Evolutionary conservation across 2,888 invertebrate species (phyloP).

Genomic region (Helleia helle): DNA sequence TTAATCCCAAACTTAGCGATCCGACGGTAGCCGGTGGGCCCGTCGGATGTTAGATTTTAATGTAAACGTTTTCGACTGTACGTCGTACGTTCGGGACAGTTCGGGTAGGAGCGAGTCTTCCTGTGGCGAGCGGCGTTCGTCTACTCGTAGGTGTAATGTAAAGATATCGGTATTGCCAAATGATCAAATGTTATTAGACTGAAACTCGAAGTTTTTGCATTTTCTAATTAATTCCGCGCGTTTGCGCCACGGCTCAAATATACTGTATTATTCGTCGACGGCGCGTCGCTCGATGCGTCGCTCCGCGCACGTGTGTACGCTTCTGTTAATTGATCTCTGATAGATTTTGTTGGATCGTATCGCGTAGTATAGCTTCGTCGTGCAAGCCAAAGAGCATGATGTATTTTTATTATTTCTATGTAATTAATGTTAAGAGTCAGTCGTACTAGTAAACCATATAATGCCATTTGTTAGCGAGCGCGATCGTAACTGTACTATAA

Average conservation of each 20-base stretch:
- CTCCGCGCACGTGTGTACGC: slow-evolving; percentile 32
- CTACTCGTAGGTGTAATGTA: slow-evolving; percentile 43
- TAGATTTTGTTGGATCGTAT: slow-evolving; percentile 49
- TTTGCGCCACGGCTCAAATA: slow-evolving; percentile 40
- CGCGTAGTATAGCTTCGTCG: slow-evolving; percentile 58
- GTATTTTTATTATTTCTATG: slow-evolving; percentile 69
- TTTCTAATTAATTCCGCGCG: slow-evolving; percentile 24
- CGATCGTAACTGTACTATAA: slow-evolving; percentile 64
- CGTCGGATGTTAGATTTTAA: slow-evolving; percentile 2
- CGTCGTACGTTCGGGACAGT: not conserved
- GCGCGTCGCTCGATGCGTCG: slow-evolving; percentile 30
- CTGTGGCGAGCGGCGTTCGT: slow-evolving; percentile 56
- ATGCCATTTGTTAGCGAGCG: slow-evolving; percentile 67
- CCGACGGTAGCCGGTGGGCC: not conserved
- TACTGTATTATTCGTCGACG: slow-evolving; percentile 24
- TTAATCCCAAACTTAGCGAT: slow-evolving; percentile 6
- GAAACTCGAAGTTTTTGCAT: slow-evolving; percentile 33
- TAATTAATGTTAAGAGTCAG: slow-evolving; percentile 58
- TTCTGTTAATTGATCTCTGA: slow-evolving; percentile 63
- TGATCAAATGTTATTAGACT: slow-evolving; percentile 71
- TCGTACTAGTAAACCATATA: slow-evolving; percentile 61
- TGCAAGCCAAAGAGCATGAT: slow-evolving; percentile 74
- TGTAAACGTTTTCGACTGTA: too few relatives aligned
- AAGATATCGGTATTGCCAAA: slow-evolving; percentile 69
- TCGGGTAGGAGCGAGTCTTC: slow-evolving; percentile 53